Percentiles rank a stretch among this genome's conserved stretches.
Evolutionary conservation across 2,888 invertebrate species (phyloP).

Genomic region (Aleiodes testaceus): DNA sequence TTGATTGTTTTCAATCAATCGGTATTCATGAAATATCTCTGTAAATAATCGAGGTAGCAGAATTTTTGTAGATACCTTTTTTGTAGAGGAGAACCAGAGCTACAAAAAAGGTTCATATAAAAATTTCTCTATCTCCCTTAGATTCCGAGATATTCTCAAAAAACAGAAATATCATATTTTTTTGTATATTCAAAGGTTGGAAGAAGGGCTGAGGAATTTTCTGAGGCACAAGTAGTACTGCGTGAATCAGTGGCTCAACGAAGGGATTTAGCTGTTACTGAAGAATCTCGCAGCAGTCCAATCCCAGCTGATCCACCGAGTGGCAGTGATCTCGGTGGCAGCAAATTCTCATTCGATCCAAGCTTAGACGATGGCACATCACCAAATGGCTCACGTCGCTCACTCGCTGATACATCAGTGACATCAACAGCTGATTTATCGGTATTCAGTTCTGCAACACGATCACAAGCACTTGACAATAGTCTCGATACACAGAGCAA

Average conservation of each 20-base stretch:
- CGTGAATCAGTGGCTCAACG: slow-evolving; percentile 79
- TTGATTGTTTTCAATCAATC: too few species aligned
- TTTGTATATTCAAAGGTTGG: slow-evolving; percentile 75
- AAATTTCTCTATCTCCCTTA: too few species aligned
- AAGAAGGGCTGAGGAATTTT: slow-evolving; percentile 84
- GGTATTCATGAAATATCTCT: too few species aligned
- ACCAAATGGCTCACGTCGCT: slow-evolving; percentile 82
- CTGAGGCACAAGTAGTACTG: slow-evolving; percentile 85
- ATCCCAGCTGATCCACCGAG: slow-evolving; percentile 65
- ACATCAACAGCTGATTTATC: slow-evolving; percentile 89
- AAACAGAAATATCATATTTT: neutral
- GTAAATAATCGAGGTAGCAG: neutral
- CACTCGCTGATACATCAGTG: slow-evolving; percentile 87
- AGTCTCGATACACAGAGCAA: slow-evolving; percentile 85
- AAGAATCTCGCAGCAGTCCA: slow-evolving; percentile 64
- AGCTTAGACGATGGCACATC: slow-evolving; percentile 82
- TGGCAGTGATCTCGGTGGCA: slow-evolving; percentile 72
- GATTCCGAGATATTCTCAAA: too few species aligned
- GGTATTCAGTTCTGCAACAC: slow-evolving; percentile 83
- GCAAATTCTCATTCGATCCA: slow-evolving; percentile 79
- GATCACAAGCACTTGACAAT: slow-evolving; percentile 83
- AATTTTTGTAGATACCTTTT: neutral
- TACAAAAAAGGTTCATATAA: too few species aligned
- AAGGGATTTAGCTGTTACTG: slow-evolving; percentile 63
- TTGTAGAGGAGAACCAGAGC: too few species aligned